phyloP scores from a whole-genome alignment of 2,888 invertebrate species.

The Deroplatys truncata region DNA sequence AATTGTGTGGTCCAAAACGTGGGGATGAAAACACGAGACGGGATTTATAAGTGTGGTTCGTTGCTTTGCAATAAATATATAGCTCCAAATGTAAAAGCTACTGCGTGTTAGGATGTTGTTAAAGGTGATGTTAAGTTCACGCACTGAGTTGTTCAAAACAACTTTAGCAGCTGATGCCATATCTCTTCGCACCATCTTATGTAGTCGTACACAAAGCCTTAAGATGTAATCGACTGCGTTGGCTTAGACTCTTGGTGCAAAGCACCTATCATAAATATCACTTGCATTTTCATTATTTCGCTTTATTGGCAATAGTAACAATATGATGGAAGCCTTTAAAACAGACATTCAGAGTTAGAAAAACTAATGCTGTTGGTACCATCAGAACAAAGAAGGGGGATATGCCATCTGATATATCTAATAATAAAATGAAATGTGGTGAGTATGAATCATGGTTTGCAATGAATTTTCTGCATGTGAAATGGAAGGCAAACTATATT shows the following conservation, averaged over 20 bases:
- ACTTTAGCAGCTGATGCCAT: not conserved
- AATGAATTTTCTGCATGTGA: too few species aligned
- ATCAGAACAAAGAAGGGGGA: too few species aligned
- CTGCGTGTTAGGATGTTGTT: not conserved
- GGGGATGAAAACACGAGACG: not conserved
- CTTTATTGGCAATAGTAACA: too few species aligned
- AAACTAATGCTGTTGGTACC: too few species aligned
- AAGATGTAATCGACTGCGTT: not conserved
- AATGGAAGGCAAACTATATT: too few species aligned
- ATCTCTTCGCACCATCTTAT: not conserved
- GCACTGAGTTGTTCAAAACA: not conserved
- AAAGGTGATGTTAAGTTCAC: not conserved
- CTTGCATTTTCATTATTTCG: too few species aligned
- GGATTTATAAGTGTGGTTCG: not conserved
- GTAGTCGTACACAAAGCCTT: not conserved
- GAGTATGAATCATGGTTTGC: too few species aligned
- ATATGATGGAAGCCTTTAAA: too few species aligned
- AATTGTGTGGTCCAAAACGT: not conserved
- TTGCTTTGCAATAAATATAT: not conserved
- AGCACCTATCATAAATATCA: too few species aligned
- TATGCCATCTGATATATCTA: too few species aligned
- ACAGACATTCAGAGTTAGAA: too few species aligned
- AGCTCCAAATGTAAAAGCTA: not conserved
- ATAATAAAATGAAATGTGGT: too few species aligned
- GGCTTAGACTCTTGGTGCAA: not conserved